Evolutionary conservation across 1,140 invertebrate species (phyloP), one percentile per base, ranked within the genome.

Genomic region (Calephelis virginiensis): DNA sequence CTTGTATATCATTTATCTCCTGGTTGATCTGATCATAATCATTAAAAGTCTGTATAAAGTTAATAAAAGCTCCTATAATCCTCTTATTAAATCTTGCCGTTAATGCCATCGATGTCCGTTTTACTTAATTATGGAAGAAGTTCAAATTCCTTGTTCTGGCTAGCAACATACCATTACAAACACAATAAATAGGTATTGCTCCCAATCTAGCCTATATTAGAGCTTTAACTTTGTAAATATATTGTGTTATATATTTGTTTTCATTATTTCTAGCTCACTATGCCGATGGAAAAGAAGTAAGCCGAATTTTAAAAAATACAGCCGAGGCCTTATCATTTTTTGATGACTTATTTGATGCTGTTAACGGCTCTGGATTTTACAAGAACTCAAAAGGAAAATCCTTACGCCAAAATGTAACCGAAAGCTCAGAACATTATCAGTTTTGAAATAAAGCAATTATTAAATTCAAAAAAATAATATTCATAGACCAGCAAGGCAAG

Each of bases 221-320:
- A 28, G 17, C 10, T 60, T n/a, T 12, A 6, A 60, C 1, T n/a
- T 14, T 49, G 48, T 10, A 14, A 49, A n/a, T 49, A 49, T 14
- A 37, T 38, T 6, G 11, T 60, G 28, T 4, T 38, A 40, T 12
- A 28, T 13, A 10, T 37, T 37, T 40, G 12, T 60, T 47, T 66
- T 63, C 14, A 14, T 62, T 71, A 13, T 62, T 62, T 47, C 10
- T 37, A 71, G 63, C 70, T 46, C 63, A 64, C 11, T 71, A 71
- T 62, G 46, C 70, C 8, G 63, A 71, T 53, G 66, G 63, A 10
- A 62, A 43, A 12, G 12, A 9, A 56, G 63, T 68, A 1, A 67
- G 66, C 59, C 1, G 6, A 43, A 73, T 65, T 8, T 45, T 70
- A 38, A 61, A 66, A 48, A 67, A 73, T 49, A 73, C 71, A 12